phyloP scores from a whole-genome alignment of 2,888 invertebrate genomes.

The Cheiracanthium punctorium region DNA sequence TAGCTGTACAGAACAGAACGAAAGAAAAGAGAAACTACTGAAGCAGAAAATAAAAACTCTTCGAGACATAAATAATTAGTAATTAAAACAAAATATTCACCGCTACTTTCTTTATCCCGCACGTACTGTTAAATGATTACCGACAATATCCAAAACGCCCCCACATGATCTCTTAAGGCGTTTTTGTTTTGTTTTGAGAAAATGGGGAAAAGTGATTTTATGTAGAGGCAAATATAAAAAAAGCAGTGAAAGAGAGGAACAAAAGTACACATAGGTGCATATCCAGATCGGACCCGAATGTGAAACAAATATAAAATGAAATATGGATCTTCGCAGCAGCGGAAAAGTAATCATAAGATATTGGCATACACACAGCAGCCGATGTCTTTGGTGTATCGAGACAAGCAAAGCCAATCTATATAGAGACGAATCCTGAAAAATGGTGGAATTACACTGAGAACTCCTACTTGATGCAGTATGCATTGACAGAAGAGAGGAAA shows the following conservation, averaged over 20 bases:
- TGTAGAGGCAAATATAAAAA: too few species aligned
- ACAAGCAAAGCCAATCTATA: slow-evolving; percentile 28
- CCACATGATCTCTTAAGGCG: slow-evolving; percentile 9
- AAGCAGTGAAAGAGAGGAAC: not conserved
- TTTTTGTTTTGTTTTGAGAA: slow-evolving; percentile 1
- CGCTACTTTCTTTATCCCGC: too few species aligned
- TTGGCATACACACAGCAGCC: slow-evolving; percentile 32
- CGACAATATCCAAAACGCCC: not conserved
- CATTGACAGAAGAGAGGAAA: slow-evolving; percentile 30
- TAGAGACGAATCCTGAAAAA: slow-evolving; percentile 38
- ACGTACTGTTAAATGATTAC: not conserved
- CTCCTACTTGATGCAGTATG: not conserved
- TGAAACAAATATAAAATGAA: slow-evolving; percentile 45
- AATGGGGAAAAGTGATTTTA: slow-evolving; percentile 15
- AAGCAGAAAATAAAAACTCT: too few species aligned
- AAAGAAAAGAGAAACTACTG: too few species aligned
- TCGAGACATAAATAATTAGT: too few species aligned
- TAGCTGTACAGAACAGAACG: too few species aligned
- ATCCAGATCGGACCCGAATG: not conserved
- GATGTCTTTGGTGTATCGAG: slow-evolving; percentile 19
- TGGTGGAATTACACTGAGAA: slow-evolving; percentile 29
- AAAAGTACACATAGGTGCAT: slow-evolving; percentile 8
- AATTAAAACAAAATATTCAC: too few species aligned
- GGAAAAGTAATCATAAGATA: slow-evolving; percentile 61
- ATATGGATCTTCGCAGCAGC: slow-evolving; percentile 27